Percentiles rank a stretch among this genome's conserved stretches.
Conservation (phyloP, 2,113 vertebrate genomes). For the Centropristis striata region DNA sequence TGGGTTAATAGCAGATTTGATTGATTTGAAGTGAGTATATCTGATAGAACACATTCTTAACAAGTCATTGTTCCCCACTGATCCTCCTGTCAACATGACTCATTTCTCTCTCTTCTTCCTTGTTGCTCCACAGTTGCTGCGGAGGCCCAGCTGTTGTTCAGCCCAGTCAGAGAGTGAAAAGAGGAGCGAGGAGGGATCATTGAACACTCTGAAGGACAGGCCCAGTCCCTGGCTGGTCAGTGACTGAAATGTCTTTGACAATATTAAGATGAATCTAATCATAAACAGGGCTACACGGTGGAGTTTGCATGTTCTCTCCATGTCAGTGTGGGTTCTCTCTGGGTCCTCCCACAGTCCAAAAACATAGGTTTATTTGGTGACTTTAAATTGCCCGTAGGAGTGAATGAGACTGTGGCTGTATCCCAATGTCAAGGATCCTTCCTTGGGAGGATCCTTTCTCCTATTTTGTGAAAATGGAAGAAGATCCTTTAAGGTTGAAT, state of each 20-base stretch:
- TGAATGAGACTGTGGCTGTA: no score
- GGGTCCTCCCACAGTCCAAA: no score
- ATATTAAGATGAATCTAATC: not conserved
- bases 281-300: not conserved
- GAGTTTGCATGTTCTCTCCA: no score
- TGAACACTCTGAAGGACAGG: slow-evolving; percentile 60
- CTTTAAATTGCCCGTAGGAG: no score
- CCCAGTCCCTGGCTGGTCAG: slow-evolving; percentile 76
- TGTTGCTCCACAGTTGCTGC: slow-evolving; percentile 56
- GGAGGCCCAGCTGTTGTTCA: slow-evolving; percentile 44
- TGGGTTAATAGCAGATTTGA: not conserved
- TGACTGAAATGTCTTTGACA: slow-evolving; percentile 11
- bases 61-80: not conserved
- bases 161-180: slow-evolving; percentile 56
- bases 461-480: no score
- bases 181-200: slow-evolving; percentile 55
- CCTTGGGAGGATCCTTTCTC: no score
- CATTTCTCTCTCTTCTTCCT: not conserved
- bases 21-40: not conserved
- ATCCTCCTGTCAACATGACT: not conserved
- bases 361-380: no score
- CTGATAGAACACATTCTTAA: not conserved
- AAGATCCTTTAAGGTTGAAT: no score
- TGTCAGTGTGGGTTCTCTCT: no score
- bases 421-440: no score